A percentile compares a stretch with the other conserved stretches of the same genome.
Conservation (phyloP, 1,140 invertebrate species). For the Oedothorax gibbosus region DNA sequence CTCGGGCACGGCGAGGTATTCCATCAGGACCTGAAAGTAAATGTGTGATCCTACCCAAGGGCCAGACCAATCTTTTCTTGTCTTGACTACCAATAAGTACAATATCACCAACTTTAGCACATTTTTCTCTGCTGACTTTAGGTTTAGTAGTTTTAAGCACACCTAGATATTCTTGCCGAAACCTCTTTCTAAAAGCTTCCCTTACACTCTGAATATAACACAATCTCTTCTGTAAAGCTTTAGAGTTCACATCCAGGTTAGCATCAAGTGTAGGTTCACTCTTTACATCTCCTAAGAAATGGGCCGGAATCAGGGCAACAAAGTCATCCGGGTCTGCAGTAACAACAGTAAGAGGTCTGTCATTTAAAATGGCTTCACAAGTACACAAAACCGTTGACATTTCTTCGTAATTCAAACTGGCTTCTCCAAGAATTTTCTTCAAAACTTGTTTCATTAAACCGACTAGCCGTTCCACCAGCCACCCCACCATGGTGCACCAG, state of each 20-base stretch:
- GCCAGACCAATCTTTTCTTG: conserved; percentile 17
- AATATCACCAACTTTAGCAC: background rate
- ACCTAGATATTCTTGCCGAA: conserved; percentile 38
- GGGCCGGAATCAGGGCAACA: conserved; percentile 2
- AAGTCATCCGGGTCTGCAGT: conserved; percentile 11
- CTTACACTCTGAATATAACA: background rate
- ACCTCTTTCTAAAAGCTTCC: conserved; percentile 14
- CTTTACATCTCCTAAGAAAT: conserved; percentile 18
- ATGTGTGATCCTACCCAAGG: conserved; percentile 13
- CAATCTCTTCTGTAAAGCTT: background rate
- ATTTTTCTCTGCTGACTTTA: background rate
- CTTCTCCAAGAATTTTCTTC: conserved; percentile 14
- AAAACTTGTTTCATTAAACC: conserved; percentile 13
- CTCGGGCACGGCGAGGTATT: background rate
- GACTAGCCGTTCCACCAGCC: background rate
- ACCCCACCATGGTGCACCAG: conserved; percentile 19
- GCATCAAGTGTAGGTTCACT: background rate
- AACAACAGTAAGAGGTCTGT: conserved; percentile 15
- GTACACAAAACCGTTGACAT: conserved; percentile 5
- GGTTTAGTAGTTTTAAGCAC: background rate
- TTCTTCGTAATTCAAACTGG: conserved; percentile 33
- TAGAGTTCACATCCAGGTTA: conserved; percentile 2
- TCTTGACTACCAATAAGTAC: conserved; percentile 11
- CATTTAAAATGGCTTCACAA: conserved; percentile 37
- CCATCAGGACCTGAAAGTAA: conserved; percentile 17